Evolutionary conservation across 2,888 invertebrate species (phyloP).

Genomic region (Volucella inanis): DNA sequence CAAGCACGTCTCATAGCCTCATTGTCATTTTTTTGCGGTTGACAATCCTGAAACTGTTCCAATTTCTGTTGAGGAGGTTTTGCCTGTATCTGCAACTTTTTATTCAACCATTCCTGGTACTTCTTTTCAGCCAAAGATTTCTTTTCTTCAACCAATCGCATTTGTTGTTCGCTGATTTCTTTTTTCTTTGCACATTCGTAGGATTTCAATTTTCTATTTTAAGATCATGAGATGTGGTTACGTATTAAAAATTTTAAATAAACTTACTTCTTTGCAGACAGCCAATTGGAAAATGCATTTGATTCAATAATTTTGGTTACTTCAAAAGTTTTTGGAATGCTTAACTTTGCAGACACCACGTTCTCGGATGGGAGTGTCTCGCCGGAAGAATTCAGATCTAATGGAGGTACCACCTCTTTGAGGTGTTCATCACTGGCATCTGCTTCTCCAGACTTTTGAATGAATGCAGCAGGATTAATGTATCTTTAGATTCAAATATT

Average conservation of each 20-base stretch:
- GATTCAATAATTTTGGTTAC: constrained; percentile 77
- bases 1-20: constrained; percentile 76
- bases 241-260: neutral
- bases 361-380: constrained; percentile 66
- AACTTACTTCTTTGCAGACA: constrained; percentile 78
- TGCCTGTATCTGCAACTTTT: constrained; percentile 75
- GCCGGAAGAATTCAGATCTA: constrained; percentile 78
- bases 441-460: constrained; percentile 71
- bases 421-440: constrained; percentile 57
- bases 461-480: constrained; percentile 77
- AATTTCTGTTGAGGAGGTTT: constrained; percentile 28
- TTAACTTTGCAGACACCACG: constrained; percentile 67
- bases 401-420: constrained; percentile 77
- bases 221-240: neutral
- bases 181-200: constrained; percentile 75
- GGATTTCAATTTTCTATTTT: constrained; percentile 75
- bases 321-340: constrained; percentile 77
- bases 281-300: constrained; percentile 80
- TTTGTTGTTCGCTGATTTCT: constrained; percentile 74
- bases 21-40: constrained; percentile 63
- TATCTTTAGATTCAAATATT: constrained; percentile 65
- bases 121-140: constrained; percentile 77
- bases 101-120: constrained; percentile 79
- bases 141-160: constrained; percentile 75
- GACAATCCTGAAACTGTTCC: constrained; percentile 45